Evolutionary conservation across 1,140 invertebrate species (phyloP).

Genomic region (Hesperophylax magnus): DNA sequence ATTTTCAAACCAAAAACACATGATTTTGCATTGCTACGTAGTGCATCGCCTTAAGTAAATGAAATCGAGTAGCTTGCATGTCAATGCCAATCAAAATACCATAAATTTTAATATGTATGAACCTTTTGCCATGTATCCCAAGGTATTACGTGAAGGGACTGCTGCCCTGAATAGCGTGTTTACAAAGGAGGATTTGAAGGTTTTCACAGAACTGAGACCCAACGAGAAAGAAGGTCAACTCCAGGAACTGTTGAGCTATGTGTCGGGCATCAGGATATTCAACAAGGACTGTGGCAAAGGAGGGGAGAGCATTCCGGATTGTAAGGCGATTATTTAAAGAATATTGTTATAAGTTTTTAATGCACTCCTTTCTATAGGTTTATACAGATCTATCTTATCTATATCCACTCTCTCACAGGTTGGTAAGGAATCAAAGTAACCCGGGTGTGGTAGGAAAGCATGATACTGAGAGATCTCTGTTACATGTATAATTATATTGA

Average conservation of each 20-base stretch:
- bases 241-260: constrained; percentile 72
- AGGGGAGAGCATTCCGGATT: constrained; percentile 76
- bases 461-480: too few species aligned
- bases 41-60: too few species aligned
- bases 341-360: neutral
- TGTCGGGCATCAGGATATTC: constrained; percentile 78
- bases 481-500: too few species aligned
- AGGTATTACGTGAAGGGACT: constrained; percentile 73
- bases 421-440: too few species aligned
- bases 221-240: constrained; percentile 71
- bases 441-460: too few species aligned
- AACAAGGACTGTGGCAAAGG: constrained; percentile 78
- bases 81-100: too few species aligned
- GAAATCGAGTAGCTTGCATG: too few species aligned
- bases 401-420: too few species aligned
- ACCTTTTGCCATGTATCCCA: neutral
- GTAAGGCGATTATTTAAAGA: constrained; percentile 65
- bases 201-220: constrained; percentile 74
- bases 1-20: too few species aligned
- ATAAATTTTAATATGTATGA: too few species aligned
- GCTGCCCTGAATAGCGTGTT: constrained; percentile 82
- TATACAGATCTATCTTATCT: too few species aligned
- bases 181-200: constrained; percentile 76
- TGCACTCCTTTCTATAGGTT: neutral
- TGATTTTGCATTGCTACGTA: too few species aligned